phyloP scores from a whole-genome alignment of 64 coral and sea anemone species.

The Stichodactyla helianthus region DNA sequence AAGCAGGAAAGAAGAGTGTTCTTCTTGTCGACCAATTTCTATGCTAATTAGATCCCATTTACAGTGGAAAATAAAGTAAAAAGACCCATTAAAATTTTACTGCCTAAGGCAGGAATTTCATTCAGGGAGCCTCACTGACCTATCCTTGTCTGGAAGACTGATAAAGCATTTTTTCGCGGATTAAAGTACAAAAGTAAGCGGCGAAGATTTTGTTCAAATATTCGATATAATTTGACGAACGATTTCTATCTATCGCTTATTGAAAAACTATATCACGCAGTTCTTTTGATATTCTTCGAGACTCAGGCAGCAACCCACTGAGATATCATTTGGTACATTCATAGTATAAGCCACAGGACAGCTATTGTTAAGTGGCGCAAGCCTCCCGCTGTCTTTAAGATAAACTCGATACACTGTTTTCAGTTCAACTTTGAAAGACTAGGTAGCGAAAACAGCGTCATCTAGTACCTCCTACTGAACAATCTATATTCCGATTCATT shows the following conservation, averaged over 20 bases:
- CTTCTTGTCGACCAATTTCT: conserved; percentile 53
- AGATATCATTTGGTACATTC: conserved; percentile 18
- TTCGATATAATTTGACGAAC: not conserved
- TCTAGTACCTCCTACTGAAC: conserved; percentile 10
- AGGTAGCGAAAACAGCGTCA: not conserved
- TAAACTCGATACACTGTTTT: conserved; percentile 33
- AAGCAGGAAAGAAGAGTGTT: conserved; percentile 14
- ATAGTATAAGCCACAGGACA: conserved; percentile 14
- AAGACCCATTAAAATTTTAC: not conserved
- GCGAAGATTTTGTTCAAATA: not conserved
- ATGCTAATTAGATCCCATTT: conserved; percentile 80
- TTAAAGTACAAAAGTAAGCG: not conserved
- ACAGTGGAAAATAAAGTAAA: conserved; percentile 42
- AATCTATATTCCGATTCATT: conserved; percentile 14
- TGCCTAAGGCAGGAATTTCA: conserved; percentile 14
- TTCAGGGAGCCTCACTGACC: not conserved
- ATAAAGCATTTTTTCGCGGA: not conserved
- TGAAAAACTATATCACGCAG: conserved; percentile 6
- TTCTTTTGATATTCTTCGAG: conserved; percentile 22
- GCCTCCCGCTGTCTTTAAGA: not conserved
- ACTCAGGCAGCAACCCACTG: not conserved
- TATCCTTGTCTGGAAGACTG: not conserved
- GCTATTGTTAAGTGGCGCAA: conserved; percentile 12
- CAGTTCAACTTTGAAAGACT: conserved; percentile 9
- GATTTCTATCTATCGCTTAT: conserved; percentile 14